These are phyloP conservation scores for Macrotrachela quadricornifera DNA, from an alignment of 1,140 invertebrate genomes.

Conservation along the genomic window DNA sequence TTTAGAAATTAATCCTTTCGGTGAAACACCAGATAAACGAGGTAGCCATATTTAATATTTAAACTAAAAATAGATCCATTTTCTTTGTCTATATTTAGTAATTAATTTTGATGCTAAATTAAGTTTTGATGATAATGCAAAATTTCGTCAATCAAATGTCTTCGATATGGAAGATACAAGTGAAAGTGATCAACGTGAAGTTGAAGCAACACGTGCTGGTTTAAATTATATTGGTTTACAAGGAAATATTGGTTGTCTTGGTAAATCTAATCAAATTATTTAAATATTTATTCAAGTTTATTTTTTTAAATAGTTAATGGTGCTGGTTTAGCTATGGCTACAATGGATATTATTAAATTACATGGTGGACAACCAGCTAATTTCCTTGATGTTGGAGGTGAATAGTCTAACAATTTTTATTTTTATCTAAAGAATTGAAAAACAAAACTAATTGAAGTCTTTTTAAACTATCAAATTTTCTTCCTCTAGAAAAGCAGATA, in stretches of 20 bases:
- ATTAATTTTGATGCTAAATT: conserved; percentile 95
- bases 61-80: neutral
- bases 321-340: conserved; percentile 38
- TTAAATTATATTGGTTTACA: conserved; percentile 68
- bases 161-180: conserved; percentile 25
- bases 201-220: conserved; percentile 63
- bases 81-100: conserved; percentile 38
- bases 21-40: conserved; percentile 63
- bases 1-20: conserved; percentile 95
- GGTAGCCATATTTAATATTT: conserved; percentile 16
- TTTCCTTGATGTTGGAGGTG: conserved; percentile 33
- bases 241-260: conserved; percentile 84
- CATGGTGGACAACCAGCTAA: conserved; percentile 36
- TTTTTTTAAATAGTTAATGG: conserved; percentile 39
- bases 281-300: too few species aligned
- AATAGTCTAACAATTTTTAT: neutral
- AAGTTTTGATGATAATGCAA: conserved; percentile 92
- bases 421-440: too few species aligned
- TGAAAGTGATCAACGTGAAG: conserved; percentile 57
- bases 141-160: conserved; percentile 61
- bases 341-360: conserved; percentile 36
- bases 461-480: too few species aligned
- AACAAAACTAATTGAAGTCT: too few species aligned
- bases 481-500: too few species aligned
- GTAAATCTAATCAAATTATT: too few species aligned